Evolutionary conservation across 2,113 vertebrate genomes (phyloP).

Genomic region (Coracopsis vasa): DNA sequence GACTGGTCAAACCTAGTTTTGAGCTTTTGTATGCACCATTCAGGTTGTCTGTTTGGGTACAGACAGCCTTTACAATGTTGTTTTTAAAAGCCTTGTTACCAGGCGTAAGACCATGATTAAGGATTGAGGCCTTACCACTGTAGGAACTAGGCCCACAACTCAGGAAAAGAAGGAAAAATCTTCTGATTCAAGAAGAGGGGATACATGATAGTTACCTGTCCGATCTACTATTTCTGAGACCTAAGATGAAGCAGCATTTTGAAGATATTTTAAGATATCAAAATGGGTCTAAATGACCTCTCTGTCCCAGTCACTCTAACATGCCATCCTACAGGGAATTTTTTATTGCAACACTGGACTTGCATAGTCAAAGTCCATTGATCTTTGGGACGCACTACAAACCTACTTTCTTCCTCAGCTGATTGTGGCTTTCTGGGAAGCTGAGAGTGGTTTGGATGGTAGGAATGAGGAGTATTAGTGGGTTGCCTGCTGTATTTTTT

Average conservation of each 20-base stretch:
- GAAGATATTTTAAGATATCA: neutral
- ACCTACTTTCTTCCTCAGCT: neutral
- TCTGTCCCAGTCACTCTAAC: neutral
- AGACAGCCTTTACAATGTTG: neutral
- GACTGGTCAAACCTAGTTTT: neutral
- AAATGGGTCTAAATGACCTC: neutral
- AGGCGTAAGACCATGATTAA: neutral
- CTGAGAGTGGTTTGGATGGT: neutral
- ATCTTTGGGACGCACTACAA: neutral
- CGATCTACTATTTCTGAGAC: neutral
- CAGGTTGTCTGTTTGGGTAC: neutral
- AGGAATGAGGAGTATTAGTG: neutral
- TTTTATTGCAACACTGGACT: neutral
- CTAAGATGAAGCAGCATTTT: neutral
- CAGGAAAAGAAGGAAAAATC: neutral
- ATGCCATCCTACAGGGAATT: neutral
- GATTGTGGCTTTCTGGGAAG: neutral
- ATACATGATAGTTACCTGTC: neutral
- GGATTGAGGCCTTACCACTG: fast-evolving
- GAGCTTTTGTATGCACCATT: neutral
- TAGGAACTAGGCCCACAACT: neutral
- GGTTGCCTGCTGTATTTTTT: neutral
- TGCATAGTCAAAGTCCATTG: neutral
- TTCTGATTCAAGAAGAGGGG: neutral
- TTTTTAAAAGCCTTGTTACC: neutral